A percentile compares a stretch with the other conserved stretches of the same genome.
phyloP scores from a whole-genome alignment of 2,888 invertebrate species.

The Lepidocyrtinus sp. region DNA sequence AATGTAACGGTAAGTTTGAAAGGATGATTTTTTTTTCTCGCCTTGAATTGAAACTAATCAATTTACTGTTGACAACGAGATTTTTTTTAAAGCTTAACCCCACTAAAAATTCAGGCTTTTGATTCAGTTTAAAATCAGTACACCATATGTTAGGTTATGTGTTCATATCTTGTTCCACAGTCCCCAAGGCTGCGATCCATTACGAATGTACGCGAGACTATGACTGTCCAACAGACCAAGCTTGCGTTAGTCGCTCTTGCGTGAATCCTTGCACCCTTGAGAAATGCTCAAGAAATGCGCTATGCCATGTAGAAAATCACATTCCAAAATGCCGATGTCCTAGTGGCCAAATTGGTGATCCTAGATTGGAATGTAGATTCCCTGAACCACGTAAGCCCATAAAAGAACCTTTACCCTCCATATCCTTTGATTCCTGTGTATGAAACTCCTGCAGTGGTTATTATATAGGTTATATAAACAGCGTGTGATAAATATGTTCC shows the following conservation, averaged over 20 bases:
- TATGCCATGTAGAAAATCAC: constrained; percentile 86
- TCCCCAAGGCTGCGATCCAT: constrained; percentile 37
- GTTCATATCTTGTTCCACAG: constrained; percentile 36
- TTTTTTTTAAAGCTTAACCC: neutral
- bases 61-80: neutral
- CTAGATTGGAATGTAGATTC: constrained; percentile 79
- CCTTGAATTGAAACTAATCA: neutral
- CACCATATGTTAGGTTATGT: neutral
- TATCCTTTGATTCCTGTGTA: too few relatives aligned
- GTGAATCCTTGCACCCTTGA: constrained; percentile 83
- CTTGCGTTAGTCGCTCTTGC: constrained; percentile 84
- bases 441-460: too few relatives aligned
- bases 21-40: neutral
- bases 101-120: neutral
- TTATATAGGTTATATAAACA: too few relatives aligned
- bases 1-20: constrained; percentile 66
- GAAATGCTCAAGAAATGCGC: constrained; percentile 85
- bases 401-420: neutral
- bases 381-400: constrained; percentile 79
- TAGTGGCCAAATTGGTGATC: constrained; percentile 82
- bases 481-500: too few relatives aligned
- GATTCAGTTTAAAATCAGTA: neutral
- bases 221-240: constrained; percentile 83
- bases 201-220: constrained; percentile 83
- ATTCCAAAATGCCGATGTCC: constrained; percentile 87